Evolutionary conservation across 2,113 vertebrate species (phyloP).

Genomic region (Chamaea fasciata): DNA sequence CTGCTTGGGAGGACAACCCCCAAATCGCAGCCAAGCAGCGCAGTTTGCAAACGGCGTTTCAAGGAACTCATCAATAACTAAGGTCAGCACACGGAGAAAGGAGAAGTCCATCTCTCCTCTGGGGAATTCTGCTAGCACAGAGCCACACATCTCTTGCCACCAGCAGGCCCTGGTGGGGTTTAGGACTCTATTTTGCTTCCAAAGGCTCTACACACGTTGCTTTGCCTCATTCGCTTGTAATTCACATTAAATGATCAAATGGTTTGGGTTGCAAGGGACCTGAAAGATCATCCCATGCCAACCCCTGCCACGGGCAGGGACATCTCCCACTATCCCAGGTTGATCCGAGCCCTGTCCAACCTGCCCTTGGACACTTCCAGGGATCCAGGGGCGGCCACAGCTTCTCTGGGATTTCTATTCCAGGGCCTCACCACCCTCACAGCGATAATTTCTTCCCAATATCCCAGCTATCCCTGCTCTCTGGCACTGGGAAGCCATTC

Average conservation of each 20-base stretch:
- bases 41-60: fast-evolving
- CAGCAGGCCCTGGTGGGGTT: background rate
- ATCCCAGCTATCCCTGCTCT: fast-evolving
- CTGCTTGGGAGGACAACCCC: background rate
- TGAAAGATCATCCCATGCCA: fast-evolving
- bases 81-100: background rate
- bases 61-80: background rate
- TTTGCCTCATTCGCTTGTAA: background rate
- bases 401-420: fast-evolving
- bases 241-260: background rate
- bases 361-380: background rate
- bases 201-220: background rate
- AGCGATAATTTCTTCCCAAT: fast-evolving
- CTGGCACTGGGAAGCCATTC: background rate
- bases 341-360: fast-evolving
- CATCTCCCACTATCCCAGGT: fast-evolving
- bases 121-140: background rate
- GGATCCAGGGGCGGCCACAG: background rate
- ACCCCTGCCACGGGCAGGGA: background rate
- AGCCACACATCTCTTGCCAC: background rate
- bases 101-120: background rate
- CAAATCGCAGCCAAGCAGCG: background rate
- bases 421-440: fast-evolving
- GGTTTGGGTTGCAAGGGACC: background rate
- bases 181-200: background rate